Base-by-base conservation (phyloP, 2,888 invertebrate genomes). In the Terebella lapidaria region DNA sequence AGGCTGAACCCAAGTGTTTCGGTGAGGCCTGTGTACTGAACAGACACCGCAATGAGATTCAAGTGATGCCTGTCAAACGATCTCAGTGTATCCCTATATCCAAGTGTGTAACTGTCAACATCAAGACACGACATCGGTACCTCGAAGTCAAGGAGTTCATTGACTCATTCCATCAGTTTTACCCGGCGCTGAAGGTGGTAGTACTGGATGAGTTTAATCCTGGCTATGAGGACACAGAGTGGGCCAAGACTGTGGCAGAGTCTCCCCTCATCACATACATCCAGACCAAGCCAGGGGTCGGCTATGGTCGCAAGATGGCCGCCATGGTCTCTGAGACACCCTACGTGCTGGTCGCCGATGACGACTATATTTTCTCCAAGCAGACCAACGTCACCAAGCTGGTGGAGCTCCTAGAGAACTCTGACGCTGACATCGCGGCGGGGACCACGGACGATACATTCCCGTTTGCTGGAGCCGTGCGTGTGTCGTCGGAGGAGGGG, bases 121-220 rank as follows among this genome's bases (percentile, higher is more conserved):
- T 58, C n/a, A 58, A 58, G 29, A 58, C 59, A 10, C 25, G 30
- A 28, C 25, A 25, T 20, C 54, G 59, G n/a, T 35, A 27, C 22
- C 20, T 3, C 4, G 24, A 42, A 20, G 54, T 58, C 10, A 29
- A 46, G 18, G 24, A 58, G 27, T 57, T 54, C 24, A 47, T 58
- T 4, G 22, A 4, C 5, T 45, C 55, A 3, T 20, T 57, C 5
- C 25, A 45, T 3, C 4, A 46, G 26, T 25, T n/a, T 3, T 58
- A 58, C 26, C 56, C 55, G 3, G 24, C 30, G 5, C 22, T 58
- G 10, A 30, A 24, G 18, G 26, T 58, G n/a, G 29, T 58, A 15
- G 55, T 58, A 20, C 26, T 56, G 57, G 59, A 58, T 45, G 59
- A 58, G 47, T n/a, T 55, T 20, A 55, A 57, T 18, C 20, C 58